These are phyloP conservation scores for Nemopilema nomurai DNA, from an alignment of 30 jellyfish, hydroid and myxozoan species.

Conservation along the genomic window DNA sequence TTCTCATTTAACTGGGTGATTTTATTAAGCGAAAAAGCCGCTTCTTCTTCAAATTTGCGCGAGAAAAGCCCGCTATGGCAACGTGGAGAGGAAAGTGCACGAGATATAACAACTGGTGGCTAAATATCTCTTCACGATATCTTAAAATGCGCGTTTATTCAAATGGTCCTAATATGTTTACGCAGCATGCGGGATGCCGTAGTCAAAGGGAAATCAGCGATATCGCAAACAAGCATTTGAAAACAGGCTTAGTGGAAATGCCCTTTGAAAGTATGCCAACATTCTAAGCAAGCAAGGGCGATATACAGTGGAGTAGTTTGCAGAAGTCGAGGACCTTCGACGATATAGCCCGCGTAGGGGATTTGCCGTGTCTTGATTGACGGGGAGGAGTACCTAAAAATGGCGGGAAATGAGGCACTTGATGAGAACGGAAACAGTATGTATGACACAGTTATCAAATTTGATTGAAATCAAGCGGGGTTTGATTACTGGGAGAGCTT, in stretches of 20 bases:
- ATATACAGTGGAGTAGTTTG: neutral
- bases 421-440: slow-evolving; percentile 45
- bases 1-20: no score
- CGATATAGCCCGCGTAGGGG: neutral
- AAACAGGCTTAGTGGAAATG: slow-evolving; percentile 7
- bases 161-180: slow-evolving; percentile 2
- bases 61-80: neutral
- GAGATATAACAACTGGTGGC: neutral
- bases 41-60: neutral
- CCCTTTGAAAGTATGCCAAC: slow-evolving; percentile 20
- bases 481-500: no score
- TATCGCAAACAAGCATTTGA: slow-evolving; percentile 33
- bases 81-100: no score
- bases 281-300: neutral
- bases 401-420: neutral
- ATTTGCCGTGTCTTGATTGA: neutral
- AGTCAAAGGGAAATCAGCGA: slow-evolving; percentile 38
- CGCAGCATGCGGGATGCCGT: slow-evolving; percentile 41
- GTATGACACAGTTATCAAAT: neutral
- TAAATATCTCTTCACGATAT: neutral
- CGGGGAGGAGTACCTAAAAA: neutral
- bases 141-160: neutral
- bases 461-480: no score
- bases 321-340: neutral
- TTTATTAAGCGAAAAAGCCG: no score